Conservation (phyloP, 2,113 vertebrate genomes). For the Astatoreochromis straeleni region DNA sequence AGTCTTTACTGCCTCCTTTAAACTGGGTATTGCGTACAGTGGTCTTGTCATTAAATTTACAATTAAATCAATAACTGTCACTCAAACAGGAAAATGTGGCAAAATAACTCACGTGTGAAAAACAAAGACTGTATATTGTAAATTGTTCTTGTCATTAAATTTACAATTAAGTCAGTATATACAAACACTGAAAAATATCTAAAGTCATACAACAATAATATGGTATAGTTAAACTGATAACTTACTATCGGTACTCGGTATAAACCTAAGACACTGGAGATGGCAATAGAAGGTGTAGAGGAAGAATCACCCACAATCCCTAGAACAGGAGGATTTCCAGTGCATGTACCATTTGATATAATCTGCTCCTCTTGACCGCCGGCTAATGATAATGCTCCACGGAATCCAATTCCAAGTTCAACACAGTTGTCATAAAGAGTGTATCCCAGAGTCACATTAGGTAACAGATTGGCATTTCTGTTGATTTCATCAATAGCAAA, state of each 20-base stretch:
- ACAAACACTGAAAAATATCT: not conserved
- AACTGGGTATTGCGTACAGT: not conserved
- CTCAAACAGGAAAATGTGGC: constrained; percentile 23
- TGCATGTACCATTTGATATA: constrained; percentile 5
- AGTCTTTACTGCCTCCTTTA: not conserved
- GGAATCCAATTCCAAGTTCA: constrained; percentile 47
- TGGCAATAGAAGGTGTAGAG: constrained; percentile 48
- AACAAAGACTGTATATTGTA: not conserved
- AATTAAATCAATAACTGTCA: not conserved
- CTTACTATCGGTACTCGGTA: constrained; percentile 40
- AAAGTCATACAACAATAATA: not conserved
- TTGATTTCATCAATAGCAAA: constrained; percentile 67
- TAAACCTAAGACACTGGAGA: constrained; percentile 40
- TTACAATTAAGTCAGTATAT: not conserved
- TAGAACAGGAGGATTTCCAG: constrained; percentile 19
- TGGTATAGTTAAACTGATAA: not conserved
- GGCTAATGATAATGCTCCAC: constrained; percentile 15
- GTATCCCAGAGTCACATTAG: constrained; percentile 59
- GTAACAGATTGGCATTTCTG: constrained; percentile 41
- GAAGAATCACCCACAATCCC: constrained; percentile 49
- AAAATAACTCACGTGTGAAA: constrained; percentile 19
- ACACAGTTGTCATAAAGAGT: constrained; percentile 62
- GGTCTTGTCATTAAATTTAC: not conserved
- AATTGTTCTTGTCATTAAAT: not conserved
- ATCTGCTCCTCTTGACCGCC: constrained; percentile 24